Conservation (phyloP, 2,888 invertebrate genomes). For the Cheilosia variabilis region DNA sequence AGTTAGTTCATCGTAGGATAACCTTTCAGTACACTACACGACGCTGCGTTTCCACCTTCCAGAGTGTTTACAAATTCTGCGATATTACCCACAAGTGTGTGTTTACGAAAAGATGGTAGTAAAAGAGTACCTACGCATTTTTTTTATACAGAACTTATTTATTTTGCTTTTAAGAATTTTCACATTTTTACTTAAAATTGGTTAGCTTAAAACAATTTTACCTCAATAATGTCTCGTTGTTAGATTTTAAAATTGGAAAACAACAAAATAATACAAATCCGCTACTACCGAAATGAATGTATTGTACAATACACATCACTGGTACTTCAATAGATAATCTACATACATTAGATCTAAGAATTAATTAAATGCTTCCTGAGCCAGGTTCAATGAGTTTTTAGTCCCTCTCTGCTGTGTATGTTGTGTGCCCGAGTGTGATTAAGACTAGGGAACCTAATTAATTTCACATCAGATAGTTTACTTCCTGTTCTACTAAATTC, state of each 20-base stretch:
- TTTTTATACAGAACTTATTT: conserved; percentile 31
- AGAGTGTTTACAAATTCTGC: too few relatives aligned
- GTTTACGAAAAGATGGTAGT: too few relatives aligned
- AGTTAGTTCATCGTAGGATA: too few relatives aligned
- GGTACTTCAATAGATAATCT: conserved; percentile 34
- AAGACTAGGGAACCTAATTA: conserved; percentile 17
- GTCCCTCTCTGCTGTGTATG: conserved; percentile 14
- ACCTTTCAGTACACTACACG: too few relatives aligned
- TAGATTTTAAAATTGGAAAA: conserved; percentile 22
- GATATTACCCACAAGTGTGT: too few relatives aligned
- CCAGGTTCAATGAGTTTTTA: conserved; percentile 36
- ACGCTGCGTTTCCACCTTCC: too few relatives aligned
- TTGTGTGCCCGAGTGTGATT: conserved; percentile 10
- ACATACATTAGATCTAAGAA: conserved; percentile 23
- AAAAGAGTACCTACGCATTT: neutral
- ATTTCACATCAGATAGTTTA: conserved; percentile 18
- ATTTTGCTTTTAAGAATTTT: conserved; percentile 20
- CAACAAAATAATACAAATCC: conserved; percentile 24
- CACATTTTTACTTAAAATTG: conserved; percentile 52
- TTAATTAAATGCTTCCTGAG: conserved; percentile 67
- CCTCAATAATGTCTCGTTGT: conserved; percentile 58
- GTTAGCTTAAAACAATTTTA: conserved; percentile 51
- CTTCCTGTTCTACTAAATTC: conserved; percentile 6
- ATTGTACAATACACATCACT: conserved; percentile 41
- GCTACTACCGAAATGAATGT: conserved; percentile 32